Evolutionary conservation across 2,113 vertebrate species (phyloP), one percentile per base, ranked within the genome.

Genomic region (Peromyscus leucopus): DNA sequence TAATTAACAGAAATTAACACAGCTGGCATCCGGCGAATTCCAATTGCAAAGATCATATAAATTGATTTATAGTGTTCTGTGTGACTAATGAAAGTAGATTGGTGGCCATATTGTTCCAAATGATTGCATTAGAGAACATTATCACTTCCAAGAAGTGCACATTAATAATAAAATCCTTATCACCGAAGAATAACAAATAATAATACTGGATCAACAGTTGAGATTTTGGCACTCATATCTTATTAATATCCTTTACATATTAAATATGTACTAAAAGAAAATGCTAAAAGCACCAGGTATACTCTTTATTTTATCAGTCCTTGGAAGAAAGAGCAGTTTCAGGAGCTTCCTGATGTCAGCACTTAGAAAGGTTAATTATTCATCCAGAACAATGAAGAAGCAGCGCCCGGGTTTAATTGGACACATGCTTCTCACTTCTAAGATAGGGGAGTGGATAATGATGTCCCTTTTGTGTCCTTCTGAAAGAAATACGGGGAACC

Each of bases 361-460:
- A 95, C 76, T 97, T 95, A 86, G 93, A 91, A 96, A 97, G 96
- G 96, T 97, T 97, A 97, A 96, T 98, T 97, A 97, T 97, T 98
- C 96, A 87, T 87, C 90, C 55, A 91, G 95, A 92, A 96, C 89
- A 94, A 94, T 96, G 80, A 97, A 84, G 89, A 94, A 63, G 85
- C 95, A 97, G 85, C 67, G 24, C 51, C 83, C 15, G 19, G 65
- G 28, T 97, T 95, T 97, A 97, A 98, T 76, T 97, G 92, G 96
- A 95, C 93, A 96, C 83, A 61, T 84, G 95, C 72, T 91, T 93
- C 96, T 97, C 91, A 91, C 82, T 96, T 91, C 95, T 95, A 96
- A 96, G 94, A 94, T 12, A 89, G 82, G 89, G 90, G 72, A 97
- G 94, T 89, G 94, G 89, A 96, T 97, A 97, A 96, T 91, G 95